Evolutionary conservation across 2,113 vertebrate species (phyloP).

Genomic region (Gasterosteus aculeatus): DNA sequence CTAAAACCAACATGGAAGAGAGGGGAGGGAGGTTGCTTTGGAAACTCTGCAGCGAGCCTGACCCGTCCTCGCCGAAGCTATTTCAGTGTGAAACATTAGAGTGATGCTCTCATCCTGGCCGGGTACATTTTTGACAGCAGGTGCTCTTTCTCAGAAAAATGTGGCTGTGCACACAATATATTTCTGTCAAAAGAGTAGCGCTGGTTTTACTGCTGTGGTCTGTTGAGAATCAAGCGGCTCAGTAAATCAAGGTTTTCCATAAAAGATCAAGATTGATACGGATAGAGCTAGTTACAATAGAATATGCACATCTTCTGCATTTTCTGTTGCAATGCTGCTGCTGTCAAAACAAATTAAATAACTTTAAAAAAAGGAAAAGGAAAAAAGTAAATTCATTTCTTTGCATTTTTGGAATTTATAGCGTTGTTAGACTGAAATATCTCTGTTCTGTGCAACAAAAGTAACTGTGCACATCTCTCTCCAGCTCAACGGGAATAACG

Average conservation of each 20-base stretch:
- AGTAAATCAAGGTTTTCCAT: neutral
- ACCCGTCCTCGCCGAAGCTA: neutral
- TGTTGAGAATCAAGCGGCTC: neutral
- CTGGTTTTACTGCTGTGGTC: neutral
- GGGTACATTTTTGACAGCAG: neutral
- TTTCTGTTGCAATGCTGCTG: neutral
- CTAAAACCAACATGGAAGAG: slow-evolving; percentile 10
- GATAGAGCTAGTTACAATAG: neutral
- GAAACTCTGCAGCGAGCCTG: slow-evolving; percentile 22
- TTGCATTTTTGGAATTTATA: neutral
- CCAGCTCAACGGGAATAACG: slow-evolving; percentile 22
- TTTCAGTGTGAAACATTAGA: neutral
- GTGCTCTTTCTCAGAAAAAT: neutral
- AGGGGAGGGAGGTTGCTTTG: slow-evolving; percentile 1
- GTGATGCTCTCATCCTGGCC: neutral
- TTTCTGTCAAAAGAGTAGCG: neutral
- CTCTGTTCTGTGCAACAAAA: neutral
- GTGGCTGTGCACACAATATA: too few relatives aligned
- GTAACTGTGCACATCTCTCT: neutral
- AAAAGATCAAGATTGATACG: neutral
- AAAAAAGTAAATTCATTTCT: neutral
- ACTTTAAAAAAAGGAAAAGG: neutral
- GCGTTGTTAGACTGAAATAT: neutral
- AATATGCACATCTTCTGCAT: neutral
- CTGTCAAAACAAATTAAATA: neutral